Conservation (phyloP, 2,113 vertebrate species). For the Misgurnus mizolepis region DNA sequence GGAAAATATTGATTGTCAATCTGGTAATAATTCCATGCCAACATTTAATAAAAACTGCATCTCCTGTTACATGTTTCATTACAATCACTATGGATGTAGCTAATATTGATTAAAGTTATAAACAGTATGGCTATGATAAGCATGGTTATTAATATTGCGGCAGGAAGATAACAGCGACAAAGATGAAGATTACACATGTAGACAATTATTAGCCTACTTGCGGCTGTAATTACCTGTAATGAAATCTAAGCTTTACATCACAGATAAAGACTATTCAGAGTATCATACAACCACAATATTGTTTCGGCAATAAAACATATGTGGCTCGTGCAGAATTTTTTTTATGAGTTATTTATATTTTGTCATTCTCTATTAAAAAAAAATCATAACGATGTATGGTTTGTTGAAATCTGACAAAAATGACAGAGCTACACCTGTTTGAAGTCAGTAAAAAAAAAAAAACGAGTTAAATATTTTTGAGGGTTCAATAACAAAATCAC, state of each 20-base stretch:
- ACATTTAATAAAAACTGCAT: not conserved
- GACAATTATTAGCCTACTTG: constrained; percentile 53
- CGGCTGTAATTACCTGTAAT: constrained; percentile 53
- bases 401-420: no score
- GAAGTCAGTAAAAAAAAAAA: no score
- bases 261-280: not conserved
- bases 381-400: no score
- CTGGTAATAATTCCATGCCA: not conserved
- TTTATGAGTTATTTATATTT: no score
- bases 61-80: constrained; percentile 36
- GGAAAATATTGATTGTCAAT: not conserved
- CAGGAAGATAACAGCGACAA: constrained; percentile 37
- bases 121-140: constrained; percentile 61
- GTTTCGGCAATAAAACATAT: not conserved
- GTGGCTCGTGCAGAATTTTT: no score
- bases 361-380: no score
- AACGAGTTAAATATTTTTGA: no score
- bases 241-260: constrained; percentile 25
- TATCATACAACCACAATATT: not conserved
- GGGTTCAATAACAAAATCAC: no score
- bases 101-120: constrained; percentile 55
- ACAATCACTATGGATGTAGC: constrained; percentile 37
- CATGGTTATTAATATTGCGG: constrained; percentile 51
- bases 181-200: constrained; percentile 49
- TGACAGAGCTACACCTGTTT: no score